Percentiles rank a stretch among this genome's conserved stretches.
phyloP scores from a whole-genome alignment of 2,113 vertebrate species.

The Gymnarchus niloticus region DNA sequence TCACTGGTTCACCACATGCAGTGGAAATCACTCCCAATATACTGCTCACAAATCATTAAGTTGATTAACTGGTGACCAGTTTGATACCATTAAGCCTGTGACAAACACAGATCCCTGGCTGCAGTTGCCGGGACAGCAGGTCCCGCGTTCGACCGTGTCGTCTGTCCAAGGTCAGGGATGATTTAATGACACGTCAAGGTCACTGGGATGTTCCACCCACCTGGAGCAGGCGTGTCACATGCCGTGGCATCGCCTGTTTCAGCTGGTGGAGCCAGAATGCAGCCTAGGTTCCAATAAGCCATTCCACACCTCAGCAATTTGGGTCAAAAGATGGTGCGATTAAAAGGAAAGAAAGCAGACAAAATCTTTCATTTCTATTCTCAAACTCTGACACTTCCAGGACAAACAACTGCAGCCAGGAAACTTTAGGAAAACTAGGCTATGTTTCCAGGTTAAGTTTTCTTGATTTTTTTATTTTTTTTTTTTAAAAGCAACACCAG shows the following conservation, averaged over 20 bases:
- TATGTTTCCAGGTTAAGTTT: background rate
- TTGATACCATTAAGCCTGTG: background rate
- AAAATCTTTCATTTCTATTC: background rate
- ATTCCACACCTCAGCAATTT: background rate
- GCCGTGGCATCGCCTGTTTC: background rate
- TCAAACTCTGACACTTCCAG: constrained; percentile 16
- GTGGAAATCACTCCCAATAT: background rate
- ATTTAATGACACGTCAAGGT: constrained; percentile 7
- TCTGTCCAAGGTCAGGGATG: background rate
- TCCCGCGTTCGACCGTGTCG: background rate
- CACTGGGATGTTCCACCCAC: background rate
- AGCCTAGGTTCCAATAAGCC: background rate
- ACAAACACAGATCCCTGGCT: background rate
- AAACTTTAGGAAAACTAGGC: background rate
- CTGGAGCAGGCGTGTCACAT: background rate
- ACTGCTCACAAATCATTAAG: background rate
- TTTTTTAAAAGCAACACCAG: background rate
- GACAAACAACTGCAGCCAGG: background rate
- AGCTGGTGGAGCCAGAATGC: background rate
- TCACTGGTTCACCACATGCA: background rate
- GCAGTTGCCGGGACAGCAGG: background rate
- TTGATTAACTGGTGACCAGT: background rate
- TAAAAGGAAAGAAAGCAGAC: background rate
- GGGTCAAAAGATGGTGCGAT: background rate
- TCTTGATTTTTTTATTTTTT: background rate